phyloP scores from a whole-genome alignment of 1,140 invertebrate species.

The Mactra quadrangularis region DNA sequence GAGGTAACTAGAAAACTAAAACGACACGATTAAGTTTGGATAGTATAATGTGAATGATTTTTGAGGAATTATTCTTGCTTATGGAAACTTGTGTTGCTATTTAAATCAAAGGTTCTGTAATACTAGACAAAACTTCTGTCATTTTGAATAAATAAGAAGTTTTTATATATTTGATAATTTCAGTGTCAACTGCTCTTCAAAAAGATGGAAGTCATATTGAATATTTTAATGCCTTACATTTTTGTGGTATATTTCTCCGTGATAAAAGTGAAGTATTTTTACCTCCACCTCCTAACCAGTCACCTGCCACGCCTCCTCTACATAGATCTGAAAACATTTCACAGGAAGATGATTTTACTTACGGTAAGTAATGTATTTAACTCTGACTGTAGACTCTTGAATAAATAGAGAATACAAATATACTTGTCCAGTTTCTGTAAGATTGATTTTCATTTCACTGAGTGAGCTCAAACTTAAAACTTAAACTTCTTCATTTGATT shows the following conservation, averaged over 20 bases:
- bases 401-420: background rate
- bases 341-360: slow-evolving; percentile 61
- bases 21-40: too few relatives aligned
- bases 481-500: too few relatives aligned
- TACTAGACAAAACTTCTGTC: background rate
- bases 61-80: too few relatives aligned
- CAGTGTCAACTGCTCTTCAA: slow-evolving; percentile 63
- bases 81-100: background rate
- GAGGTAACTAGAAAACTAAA: too few relatives aligned
- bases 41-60: background rate
- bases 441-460: too few relatives aligned
- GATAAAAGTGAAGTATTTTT: slow-evolving; percentile 58
- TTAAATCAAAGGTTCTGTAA: too few relatives aligned
- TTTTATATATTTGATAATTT: slow-evolving; percentile 1
- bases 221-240: slow-evolving; percentile 56
- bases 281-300: slow-evolving; percentile 48
- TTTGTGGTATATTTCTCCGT: slow-evolving; percentile 54
- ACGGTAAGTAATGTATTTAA: slow-evolving; percentile 48
- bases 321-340: slow-evolving; percentile 12
- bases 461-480: too few relatives aligned
- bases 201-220: slow-evolving; percentile 57
- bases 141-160: background rate
- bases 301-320: slow-evolving; percentile 35
- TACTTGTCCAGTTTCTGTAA: background rate
- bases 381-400: background rate